phyloP scores from a whole-genome alignment of 2,797 vertebrate species.

The Anabacerthia variegaticeps region DNA sequence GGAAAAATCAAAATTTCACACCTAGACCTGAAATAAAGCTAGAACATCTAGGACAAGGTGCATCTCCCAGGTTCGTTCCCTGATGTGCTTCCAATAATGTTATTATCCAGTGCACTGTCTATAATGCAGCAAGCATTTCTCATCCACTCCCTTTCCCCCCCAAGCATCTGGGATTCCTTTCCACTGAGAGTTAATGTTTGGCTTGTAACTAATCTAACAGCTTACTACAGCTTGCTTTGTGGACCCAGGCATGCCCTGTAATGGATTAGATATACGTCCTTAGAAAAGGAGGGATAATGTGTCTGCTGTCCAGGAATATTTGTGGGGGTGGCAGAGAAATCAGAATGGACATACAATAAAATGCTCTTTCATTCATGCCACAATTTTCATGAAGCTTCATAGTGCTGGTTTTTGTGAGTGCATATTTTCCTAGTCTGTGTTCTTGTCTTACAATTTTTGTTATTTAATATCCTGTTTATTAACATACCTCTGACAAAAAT shows the following conservation, averaged over 20 bases:
- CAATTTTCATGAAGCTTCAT: background rate
- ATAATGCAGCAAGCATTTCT: background rate
- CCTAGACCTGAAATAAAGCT: background rate
- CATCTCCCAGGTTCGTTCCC: background rate
- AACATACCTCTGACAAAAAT: background rate
- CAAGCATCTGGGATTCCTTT: background rate
- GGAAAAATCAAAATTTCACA: background rate
- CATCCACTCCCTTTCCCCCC: background rate
- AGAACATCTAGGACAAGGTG: background rate
- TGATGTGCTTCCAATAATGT: background rate
- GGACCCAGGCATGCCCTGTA: background rate
- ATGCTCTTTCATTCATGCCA: background rate
- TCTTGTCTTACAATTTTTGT: background rate
- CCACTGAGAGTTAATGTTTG: slow-evolving; percentile 7
- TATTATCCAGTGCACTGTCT: background rate
- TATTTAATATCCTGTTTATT: background rate
- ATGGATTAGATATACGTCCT: slow-evolving; percentile 7
- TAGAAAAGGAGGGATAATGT: background rate
- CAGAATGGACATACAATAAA: background rate
- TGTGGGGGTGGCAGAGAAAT: slow-evolving; percentile 24
- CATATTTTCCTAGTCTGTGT: background rate
- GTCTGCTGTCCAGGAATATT: slow-evolving; percentile 12
- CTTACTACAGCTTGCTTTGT: slow-evolving; percentile 12
- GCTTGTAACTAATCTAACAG: slow-evolving; percentile 19
- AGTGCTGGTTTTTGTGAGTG: background rate